A percentile compares a stretch with the other conserved stretches of the same genome.
phyloP scores from a whole-genome alignment of 2,113 vertebrate genomes.

The Cephalopholis sonnerati region DNA sequence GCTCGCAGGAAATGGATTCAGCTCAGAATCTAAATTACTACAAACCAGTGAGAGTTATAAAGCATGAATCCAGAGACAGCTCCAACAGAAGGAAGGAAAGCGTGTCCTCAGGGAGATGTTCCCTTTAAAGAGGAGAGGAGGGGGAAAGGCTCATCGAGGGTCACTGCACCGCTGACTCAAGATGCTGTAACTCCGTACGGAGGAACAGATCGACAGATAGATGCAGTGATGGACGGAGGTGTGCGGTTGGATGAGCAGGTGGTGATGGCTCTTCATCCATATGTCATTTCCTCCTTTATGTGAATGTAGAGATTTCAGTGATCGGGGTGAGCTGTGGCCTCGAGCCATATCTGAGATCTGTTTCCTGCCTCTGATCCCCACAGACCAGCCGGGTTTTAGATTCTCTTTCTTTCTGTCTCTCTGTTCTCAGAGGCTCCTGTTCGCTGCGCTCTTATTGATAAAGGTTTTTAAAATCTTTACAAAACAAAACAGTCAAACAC shows the following conservation, averaged over 20 bases:
- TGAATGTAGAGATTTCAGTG: constrained; percentile 28
- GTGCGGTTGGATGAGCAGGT: constrained; percentile 28
- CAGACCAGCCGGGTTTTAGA: neutral
- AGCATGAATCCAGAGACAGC: constrained; percentile 19
- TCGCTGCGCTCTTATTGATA: neutral
- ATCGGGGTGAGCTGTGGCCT: constrained; percentile 12
- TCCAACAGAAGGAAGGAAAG: constrained; percentile 10
- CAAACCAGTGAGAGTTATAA: constrained; percentile 4
- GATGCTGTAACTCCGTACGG: constrained; percentile 22
- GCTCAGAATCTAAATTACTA: constrained; percentile 37
- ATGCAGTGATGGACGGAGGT: constrained; percentile 42
- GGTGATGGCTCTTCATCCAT: constrained; percentile 45
- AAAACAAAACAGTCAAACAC: neutral
- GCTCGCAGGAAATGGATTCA: constrained; percentile 21
- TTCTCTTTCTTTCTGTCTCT: neutral
- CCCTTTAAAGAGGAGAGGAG: neutral
- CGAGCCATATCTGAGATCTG: neutral
- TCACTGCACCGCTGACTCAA: constrained; percentile 45
- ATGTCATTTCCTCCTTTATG: constrained; percentile 44
- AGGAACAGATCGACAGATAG: neutral
- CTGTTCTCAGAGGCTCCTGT: neutral
- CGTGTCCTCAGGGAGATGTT: constrained; percentile 2
- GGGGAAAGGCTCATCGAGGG: constrained; percentile 13
- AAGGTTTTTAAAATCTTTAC: neutral
- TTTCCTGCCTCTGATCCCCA: neutral